phyloP scores from a whole-genome alignment of 2,797 vertebrate genomes.

The Gambelia wislizenii region DNA sequence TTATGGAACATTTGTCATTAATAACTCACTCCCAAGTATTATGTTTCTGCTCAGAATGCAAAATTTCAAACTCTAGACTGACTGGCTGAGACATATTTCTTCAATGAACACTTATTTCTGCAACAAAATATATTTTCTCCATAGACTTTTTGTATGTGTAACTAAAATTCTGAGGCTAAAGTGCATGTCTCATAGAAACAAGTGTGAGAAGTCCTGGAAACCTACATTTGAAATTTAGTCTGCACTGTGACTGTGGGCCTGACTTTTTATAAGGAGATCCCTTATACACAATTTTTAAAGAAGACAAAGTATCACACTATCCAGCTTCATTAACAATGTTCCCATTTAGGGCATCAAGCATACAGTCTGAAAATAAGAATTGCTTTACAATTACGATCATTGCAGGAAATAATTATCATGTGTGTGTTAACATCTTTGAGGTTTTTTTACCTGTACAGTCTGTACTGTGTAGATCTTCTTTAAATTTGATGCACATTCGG shows the following conservation, averaged over 20 bases:
- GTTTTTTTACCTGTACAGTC: slow-evolving; percentile 90
- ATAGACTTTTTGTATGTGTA: neutral
- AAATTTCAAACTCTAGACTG: neutral
- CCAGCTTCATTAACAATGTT: neutral
- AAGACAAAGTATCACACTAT: neutral
- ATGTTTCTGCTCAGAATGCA: neutral
- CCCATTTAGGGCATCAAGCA: neutral
- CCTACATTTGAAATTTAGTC: neutral
- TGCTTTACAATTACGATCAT: neutral
- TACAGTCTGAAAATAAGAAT: neutral
- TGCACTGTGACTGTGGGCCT: no score
- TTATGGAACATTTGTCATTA: neutral
- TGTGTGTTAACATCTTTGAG: neutral
- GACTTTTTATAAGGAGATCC: neutral
- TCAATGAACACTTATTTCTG: neutral
- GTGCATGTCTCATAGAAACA: neutral
- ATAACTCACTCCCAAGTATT: neutral
- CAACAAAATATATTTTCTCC: neutral
- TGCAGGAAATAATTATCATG: neutral
- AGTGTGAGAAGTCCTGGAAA: neutral
- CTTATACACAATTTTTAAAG: neutral
- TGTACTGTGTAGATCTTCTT: slow-evolving; percentile 96
- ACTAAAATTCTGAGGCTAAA: neutral
- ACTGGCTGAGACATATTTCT: neutral
- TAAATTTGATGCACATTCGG: slow-evolving; percentile 94